phyloP scores from a whole-genome alignment of 2,797 vertebrate species.

The Dendrocincla tyrannina region DNA sequence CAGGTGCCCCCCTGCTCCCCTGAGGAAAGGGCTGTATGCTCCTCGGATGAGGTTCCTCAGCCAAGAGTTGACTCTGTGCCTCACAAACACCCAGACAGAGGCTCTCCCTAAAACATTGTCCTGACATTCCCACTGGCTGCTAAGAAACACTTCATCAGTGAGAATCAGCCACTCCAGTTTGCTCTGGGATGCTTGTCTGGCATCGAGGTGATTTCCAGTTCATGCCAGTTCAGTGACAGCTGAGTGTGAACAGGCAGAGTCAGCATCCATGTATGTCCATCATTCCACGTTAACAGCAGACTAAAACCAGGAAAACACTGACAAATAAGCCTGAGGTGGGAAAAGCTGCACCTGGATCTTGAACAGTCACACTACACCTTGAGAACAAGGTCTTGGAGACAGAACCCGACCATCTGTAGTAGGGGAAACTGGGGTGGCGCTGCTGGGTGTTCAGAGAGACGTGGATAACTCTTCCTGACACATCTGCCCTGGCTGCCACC shows the following conservation, averaged over 20 bases:
- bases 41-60: background rate
- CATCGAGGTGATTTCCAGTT: background rate
- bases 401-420: fast-evolving
- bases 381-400: background rate
- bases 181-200: background rate
- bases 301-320: background rate
- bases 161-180: background rate
- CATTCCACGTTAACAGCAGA: background rate
- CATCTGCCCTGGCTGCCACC: background rate
- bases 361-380: no score
- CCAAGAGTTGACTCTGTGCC: background rate
- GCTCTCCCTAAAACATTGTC: background rate
- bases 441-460: background rate
- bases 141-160: background rate
- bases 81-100: background rate
- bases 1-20: background rate
- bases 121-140: background rate
- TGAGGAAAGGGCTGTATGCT: background rate
- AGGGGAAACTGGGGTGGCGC: background rate
- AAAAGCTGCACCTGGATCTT: background rate
- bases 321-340: background rate
- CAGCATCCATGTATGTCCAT: background rate
- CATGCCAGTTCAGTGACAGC: background rate
- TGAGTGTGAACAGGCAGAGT: background rate
- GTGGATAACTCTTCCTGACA: background rate